Conservation (phyloP, 2,113 vertebrate genomes). For the Petroica traversi region DNA sequence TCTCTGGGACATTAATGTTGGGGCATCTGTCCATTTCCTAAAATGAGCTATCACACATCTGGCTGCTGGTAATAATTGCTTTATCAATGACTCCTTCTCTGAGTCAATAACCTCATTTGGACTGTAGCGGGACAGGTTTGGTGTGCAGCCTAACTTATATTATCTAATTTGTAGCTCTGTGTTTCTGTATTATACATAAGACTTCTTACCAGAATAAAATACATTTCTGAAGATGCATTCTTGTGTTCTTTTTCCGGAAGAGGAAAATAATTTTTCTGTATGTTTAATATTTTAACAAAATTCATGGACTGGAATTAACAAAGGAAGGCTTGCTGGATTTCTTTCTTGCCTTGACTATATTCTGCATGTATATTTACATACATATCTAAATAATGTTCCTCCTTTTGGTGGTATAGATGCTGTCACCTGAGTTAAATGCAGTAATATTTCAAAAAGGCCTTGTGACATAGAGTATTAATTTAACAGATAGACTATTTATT, state of each 20-base stretch:
- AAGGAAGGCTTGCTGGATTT: not conserved
- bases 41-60: conserved; percentile 63
- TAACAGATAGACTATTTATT: not conserved
- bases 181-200: not conserved
- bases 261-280: not conserved
- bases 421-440: not conserved
- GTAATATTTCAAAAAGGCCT: not conserved
- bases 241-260: not conserved
- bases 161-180: not conserved
- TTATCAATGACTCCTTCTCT: conserved; percentile 51
- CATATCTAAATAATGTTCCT: not conserved
- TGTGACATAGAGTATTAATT: not conserved
- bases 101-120: conserved; percentile 55
- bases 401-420: not conserved
- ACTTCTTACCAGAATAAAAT: not conserved
- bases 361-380: not conserved
- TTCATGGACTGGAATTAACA: not conserved
- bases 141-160: not conserved
- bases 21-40: conserved; percentile 51
- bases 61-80: conserved; percentile 41
- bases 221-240: not conserved
- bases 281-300: not conserved
- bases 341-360: not conserved
- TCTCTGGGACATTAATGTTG: not conserved
- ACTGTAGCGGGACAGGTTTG: not conserved